phyloP scores from a whole-genome alignment of 2,113 vertebrate genomes.

The Cyprinodon variegatus region DNA sequence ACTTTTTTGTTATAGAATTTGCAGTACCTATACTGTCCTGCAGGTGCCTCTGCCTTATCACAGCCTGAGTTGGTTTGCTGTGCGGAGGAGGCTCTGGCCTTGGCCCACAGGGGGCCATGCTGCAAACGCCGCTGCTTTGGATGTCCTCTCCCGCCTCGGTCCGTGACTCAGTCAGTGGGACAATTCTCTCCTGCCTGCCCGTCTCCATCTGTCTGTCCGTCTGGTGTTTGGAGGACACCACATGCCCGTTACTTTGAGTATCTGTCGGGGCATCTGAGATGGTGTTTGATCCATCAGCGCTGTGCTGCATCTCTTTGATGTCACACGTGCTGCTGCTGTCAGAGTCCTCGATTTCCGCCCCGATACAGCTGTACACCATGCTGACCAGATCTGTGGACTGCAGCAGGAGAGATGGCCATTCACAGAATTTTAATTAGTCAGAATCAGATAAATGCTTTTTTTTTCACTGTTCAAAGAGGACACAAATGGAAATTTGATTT shows the following conservation, averaged over 20 bases:
- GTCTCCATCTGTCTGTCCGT: slow-evolving; percentile 59
- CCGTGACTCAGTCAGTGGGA: slow-evolving; percentile 50
- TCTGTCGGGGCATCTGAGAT: slow-evolving; percentile 53
- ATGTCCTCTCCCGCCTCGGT: slow-evolving; percentile 54
- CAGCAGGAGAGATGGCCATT: neutral
- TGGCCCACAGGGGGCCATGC: slow-evolving; percentile 23
- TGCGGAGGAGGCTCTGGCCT: slow-evolving; percentile 76
- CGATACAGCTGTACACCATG: slow-evolving; percentile 79
- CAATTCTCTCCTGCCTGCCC: slow-evolving; percentile 62
- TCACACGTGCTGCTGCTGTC: slow-evolving; percentile 70
- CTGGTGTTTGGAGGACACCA: slow-evolving; percentile 50
- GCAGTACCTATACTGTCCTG: slow-evolving; percentile 79
- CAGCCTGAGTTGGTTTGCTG: slow-evolving; percentile 72
- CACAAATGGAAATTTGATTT: neutral
- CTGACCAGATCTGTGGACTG: slow-evolving; percentile 79
- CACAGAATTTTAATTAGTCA: neutral
- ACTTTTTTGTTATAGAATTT: slow-evolving; percentile 2
- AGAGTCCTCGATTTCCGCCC: slow-evolving; percentile 74
- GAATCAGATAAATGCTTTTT: neutral
- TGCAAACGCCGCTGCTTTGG: slow-evolving; percentile 25
- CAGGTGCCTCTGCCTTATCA: slow-evolving; percentile 77
- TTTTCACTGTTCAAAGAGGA: neutral
- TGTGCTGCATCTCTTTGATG: slow-evolving; percentile 46
- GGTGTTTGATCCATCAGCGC: slow-evolving; percentile 34
- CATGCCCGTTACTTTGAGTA: slow-evolving; percentile 59